Evolutionary conservation across 92 coral and sea anemone species (phyloP).

Genomic region (Siderastrea siderea): DNA sequence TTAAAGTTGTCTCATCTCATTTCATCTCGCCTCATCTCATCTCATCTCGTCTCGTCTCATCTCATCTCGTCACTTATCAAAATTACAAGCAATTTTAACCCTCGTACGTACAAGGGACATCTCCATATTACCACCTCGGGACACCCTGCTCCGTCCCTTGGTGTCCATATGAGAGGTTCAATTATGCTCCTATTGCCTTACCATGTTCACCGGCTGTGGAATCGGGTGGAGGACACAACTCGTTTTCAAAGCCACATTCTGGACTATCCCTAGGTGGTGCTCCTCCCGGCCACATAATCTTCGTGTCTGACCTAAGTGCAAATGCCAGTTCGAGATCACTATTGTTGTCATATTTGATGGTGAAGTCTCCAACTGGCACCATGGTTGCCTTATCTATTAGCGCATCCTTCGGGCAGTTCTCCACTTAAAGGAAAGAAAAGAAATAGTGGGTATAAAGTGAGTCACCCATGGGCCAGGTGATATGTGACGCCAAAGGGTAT

Average conservation of each 20-base stretch:
- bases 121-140: neutral
- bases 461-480: neutral
- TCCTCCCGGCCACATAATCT: conserved; percentile 65
- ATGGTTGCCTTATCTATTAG: conserved; percentile 8
- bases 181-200: neutral
- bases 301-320: conserved; percentile 5
- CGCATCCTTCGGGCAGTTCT: conserved; percentile 34
- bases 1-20: too few species aligned
- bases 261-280: conserved; percentile 73
- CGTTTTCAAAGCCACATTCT: conserved; percentile 73
- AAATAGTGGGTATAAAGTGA: neutral
- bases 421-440: neutral
- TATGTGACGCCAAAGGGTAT: too few species aligned
- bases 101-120: neutral
- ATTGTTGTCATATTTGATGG: conserved; percentile 38
- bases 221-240: conserved; percentile 35
- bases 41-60: too few species aligned
- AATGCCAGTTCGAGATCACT: conserved; percentile 40
- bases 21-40: too few species aligned
- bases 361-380: conserved; percentile 64
- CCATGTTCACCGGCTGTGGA: conserved; percentile 24
- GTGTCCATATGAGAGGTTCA: neutral
- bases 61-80: too few species aligned
- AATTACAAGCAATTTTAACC: too few species aligned
- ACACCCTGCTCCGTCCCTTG: neutral